Evolutionary conservation across 2,888 invertebrate species (phyloP).

Genomic region (Leucophenga maculata): DNA sequence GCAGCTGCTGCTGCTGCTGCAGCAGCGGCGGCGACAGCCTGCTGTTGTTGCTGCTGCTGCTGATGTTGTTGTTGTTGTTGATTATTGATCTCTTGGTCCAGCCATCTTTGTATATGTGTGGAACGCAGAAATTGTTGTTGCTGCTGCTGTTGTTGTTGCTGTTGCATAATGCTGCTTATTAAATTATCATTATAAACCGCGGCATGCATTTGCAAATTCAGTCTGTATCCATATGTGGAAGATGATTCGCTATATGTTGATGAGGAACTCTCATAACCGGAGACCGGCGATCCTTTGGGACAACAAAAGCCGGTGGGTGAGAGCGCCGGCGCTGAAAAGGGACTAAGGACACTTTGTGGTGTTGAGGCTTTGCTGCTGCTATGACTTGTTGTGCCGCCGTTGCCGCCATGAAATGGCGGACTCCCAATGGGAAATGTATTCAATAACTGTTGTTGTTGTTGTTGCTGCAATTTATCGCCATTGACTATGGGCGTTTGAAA

Average conservation of each 20-base stretch:
- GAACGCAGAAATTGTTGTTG: slow-evolving; percentile 35
- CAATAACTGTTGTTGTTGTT: slow-evolving; percentile 23
- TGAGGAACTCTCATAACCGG: slow-evolving; percentile 72
- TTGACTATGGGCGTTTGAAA: slow-evolving; percentile 61
- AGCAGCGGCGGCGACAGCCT: slow-evolving; percentile 23
- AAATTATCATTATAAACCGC: slow-evolving; percentile 75
- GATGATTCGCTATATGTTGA: slow-evolving; percentile 70
- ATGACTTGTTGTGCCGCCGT: slow-evolving; percentile 36
- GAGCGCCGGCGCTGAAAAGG: slow-evolving; percentile 57
- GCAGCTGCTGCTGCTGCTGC: slow-evolving; percentile 24
- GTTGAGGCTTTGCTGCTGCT: slow-evolving; percentile 46
- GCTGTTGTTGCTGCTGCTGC: slow-evolving; percentile 45
- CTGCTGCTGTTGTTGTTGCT: slow-evolving; percentile 61
- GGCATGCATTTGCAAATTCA: slow-evolving; percentile 75
- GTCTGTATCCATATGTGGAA: slow-evolving; percentile 69
- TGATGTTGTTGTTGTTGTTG: slow-evolving; percentile 42
- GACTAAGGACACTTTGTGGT: slow-evolving; percentile 55
- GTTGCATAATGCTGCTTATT: slow-evolving; percentile 53
- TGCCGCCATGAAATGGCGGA: slow-evolving; percentile 59
- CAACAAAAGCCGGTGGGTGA: slow-evolving; percentile 71
- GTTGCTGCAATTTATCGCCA: slow-evolving; percentile 29
- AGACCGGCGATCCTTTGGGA: slow-evolving; percentile 71
- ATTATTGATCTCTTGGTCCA: slow-evolving; percentile 72
- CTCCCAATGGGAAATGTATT: slow-evolving; percentile 64
- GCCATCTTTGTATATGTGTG: slow-evolving; percentile 75